These are phyloP conservation scores for Dicyema japonicum DNA, from an alignment of 1,140 invertebrate species.

Conservation along the genomic window DNA sequence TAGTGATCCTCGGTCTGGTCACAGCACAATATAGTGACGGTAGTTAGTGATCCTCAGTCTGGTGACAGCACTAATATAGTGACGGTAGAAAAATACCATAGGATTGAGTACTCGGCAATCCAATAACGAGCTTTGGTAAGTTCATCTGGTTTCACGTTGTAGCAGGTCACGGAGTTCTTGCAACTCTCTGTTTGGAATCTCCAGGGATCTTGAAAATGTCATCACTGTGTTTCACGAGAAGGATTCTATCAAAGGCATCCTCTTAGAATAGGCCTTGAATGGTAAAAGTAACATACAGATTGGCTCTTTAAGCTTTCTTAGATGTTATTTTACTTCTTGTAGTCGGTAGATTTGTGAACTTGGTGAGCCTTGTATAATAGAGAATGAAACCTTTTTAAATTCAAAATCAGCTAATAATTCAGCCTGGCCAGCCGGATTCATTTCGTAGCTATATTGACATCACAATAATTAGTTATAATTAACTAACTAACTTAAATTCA, in stretches of 20 bases:
- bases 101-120: constrained; percentile 31
- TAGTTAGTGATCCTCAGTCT: no score
- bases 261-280: constrained; percentile 48
- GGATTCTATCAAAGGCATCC: constrained; percentile 62
- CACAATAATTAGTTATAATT: no score
- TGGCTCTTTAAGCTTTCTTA: constrained; percentile 57
- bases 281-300: constrained; percentile 33
- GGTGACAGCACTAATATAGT: not conserved
- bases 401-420: no score
- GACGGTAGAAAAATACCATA: constrained; percentile 12
- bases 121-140: constrained; percentile 43
- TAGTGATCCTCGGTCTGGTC: no score
- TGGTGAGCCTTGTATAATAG: constrained; percentile 30
- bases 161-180: constrained; percentile 46
- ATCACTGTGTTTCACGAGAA: constrained; percentile 49
- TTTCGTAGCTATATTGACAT: no score
- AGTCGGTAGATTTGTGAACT: constrained; percentile 38
- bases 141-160: constrained; percentile 63
- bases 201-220: constrained; percentile 31
- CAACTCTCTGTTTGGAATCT: constrained; percentile 7
- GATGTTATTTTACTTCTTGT: constrained; percentile 60
- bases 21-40: no score
- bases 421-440: no score
- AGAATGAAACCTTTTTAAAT: constrained; percentile 2
- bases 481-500: no score